phyloP scores from a whole-genome alignment of 2,888 invertebrate species.

The Lepetodrilus schrolli region DNA sequence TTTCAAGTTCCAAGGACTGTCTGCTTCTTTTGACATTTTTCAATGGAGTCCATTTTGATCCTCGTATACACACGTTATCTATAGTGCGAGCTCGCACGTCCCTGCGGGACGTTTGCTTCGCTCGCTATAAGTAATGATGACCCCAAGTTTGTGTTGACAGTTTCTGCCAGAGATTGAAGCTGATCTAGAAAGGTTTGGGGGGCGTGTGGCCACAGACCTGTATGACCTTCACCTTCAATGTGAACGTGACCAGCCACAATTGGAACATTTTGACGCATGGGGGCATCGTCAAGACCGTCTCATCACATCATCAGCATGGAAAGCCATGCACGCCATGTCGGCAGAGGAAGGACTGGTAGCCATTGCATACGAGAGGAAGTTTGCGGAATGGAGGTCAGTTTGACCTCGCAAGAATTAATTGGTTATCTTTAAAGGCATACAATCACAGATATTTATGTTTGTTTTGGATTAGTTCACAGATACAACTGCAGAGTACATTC shows the following conservation, averaged over 20 bases:
- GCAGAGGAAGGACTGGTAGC: conserved; percentile 79
- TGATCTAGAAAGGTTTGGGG: conserved; percentile 77
- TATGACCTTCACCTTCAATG: conserved; percentile 76
- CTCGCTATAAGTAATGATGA: not conserved
- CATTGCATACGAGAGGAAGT: conserved; percentile 76
- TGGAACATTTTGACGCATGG: conserved; percentile 78
- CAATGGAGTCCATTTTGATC: no score
- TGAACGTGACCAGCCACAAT: conserved; percentile 76
- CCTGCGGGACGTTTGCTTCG: not conserved
- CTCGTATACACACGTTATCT: no score
- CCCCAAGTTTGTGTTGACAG: conserved; percentile 56
- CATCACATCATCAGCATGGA: conserved; percentile 78
- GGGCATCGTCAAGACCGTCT: conserved; percentile 77
- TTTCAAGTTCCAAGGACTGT: not conserved
- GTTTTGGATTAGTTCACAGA: no score
- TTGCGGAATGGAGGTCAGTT: conserved; percentile 72
- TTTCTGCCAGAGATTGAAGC: conserved; percentile 65
- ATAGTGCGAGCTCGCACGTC: no score
- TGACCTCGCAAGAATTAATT: no score
- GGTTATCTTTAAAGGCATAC: no score
- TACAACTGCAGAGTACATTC: no score
- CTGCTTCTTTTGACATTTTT: no score
- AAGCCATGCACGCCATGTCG: conserved; percentile 76
- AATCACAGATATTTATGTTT: no score
- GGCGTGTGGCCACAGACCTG: conserved; percentile 76